These are phyloP conservation scores for Dreissena polymorpha DNA, from an alignment of 1,140 invertebrate species.

Conservation along the genomic window DNA sequence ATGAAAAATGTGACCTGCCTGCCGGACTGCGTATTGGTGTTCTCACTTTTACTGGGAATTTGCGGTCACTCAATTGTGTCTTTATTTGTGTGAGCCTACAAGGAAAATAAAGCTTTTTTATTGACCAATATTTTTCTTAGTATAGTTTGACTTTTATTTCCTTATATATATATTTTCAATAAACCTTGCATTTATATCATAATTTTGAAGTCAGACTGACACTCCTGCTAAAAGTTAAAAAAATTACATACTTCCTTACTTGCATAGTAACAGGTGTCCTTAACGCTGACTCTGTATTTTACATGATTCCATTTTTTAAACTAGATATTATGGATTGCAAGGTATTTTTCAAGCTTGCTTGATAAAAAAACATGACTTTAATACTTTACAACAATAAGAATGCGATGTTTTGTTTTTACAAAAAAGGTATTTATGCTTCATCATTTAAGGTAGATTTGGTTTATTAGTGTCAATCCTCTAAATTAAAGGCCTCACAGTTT, in stretches of 20 bases:
- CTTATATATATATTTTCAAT: not conserved
- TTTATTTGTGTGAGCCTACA: constrained; percentile 39
- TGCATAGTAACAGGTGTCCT: not conserved
- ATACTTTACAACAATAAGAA: too few species aligned
- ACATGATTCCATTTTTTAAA: too few species aligned
- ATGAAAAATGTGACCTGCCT: constrained; percentile 32
- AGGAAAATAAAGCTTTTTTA: not conserved
- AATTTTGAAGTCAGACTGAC: not conserved
- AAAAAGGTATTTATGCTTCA: too few species aligned
- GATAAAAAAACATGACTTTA: too few species aligned
- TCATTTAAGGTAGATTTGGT: too few species aligned
- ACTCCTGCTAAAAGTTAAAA: not conserved
- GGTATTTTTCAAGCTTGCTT: too few species aligned
- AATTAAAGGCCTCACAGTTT: too few species aligned
- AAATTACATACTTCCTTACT: not conserved
- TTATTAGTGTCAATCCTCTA: too few species aligned
- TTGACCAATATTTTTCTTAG: not conserved
- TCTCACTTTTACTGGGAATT: constrained; percentile 18
- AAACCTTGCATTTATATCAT: not conserved
- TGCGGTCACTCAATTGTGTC: constrained; percentile 45
- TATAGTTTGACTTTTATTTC: not conserved
- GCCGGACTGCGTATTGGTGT: constrained; percentile 26
- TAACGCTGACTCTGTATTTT: too few species aligned
- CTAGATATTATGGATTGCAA: too few species aligned
- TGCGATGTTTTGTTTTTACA: too few species aligned